These are phyloP conservation scores for Hirundo rustica DNA, from an alignment of 2,797 vertebrate genomes.

Conservation along the genomic window DNA sequence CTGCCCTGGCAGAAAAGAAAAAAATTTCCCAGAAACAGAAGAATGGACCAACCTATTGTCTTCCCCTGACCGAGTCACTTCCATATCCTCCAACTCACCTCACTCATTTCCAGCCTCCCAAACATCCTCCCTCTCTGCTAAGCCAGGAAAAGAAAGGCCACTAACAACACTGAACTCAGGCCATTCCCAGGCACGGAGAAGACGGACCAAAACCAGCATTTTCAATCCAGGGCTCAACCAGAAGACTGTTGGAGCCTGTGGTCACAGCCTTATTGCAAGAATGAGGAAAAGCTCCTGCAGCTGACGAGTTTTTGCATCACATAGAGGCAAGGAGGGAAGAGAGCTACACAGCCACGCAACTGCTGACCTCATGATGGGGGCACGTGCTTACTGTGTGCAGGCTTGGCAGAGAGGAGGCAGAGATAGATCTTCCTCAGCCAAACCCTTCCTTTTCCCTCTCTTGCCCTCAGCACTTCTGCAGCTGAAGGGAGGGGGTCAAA, in stretches of 20 bases:
- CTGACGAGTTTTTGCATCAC: background rate
- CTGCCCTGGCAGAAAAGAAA: background rate
- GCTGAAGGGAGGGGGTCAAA: background rate
- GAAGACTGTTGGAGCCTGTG: background rate
- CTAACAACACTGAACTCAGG: background rate
- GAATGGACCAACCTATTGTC: background rate
- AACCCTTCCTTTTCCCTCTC: background rate
- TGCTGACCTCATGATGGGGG: background rate
- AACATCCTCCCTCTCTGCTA: background rate
- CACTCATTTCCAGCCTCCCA: background rate
- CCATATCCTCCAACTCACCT: background rate
- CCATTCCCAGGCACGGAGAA: background rate
- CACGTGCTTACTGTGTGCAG: background rate
- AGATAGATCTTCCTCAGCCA: background rate
- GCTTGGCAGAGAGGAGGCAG: background rate
- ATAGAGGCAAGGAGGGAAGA: background rate
- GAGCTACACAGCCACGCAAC: background rate
- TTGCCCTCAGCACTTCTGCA: background rate
- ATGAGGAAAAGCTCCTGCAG: background rate
- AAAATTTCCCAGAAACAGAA: background rate
- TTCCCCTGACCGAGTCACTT: background rate
- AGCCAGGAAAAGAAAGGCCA: background rate
- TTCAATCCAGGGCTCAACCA: background rate
- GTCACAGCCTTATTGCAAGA: background rate
- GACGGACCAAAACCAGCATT: background rate